Evolutionary conservation across 2,797 vertebrate genomes (phyloP).

Genomic region (Pangasius macronema): DNA sequence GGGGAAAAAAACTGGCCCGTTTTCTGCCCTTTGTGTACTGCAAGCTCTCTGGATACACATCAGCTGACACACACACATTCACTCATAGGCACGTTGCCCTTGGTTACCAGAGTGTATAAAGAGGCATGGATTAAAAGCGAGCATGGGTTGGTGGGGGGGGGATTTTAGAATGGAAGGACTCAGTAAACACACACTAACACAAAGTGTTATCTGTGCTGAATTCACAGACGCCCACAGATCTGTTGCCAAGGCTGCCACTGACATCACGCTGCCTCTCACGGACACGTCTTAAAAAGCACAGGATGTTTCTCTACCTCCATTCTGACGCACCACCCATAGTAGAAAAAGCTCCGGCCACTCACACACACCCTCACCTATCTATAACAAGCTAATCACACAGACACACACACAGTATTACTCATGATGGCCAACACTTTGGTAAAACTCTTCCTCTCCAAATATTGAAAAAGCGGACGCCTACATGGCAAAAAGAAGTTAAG

Average conservation of each 20-base stretch:
- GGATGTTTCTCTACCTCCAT: conserved; percentile 45
- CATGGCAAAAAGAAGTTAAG: too few relatives aligned
- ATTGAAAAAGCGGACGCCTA: background rate
- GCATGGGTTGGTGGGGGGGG: conserved; percentile 50
- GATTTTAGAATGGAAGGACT: conserved; percentile 28
- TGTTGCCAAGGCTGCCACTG: conserved; percentile 67
- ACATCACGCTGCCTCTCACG: conserved; percentile 56
- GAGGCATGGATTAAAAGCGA: conserved; percentile 67
- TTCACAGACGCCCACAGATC: conserved; percentile 63
- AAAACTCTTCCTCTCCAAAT: background rate
- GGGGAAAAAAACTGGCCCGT: conserved; percentile 27
- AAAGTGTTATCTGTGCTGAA: conserved; percentile 47
- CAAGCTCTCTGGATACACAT: conserved; percentile 59
- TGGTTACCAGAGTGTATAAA: conserved; percentile 72
- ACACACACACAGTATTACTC: too few relatives aligned
- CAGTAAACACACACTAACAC: conserved; percentile 10
- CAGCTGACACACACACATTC: conserved; percentile 60
- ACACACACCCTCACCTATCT: background rate
- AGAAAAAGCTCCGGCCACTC: background rate
- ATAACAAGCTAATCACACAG: background rate
- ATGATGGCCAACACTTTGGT: background rate
- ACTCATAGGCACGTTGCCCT: conserved; percentile 66
- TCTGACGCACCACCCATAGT: conserved; percentile 41
- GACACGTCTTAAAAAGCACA: conserved; percentile 32
- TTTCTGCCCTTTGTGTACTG: conserved; percentile 63